These are phyloP conservation scores for Pipra filicauda DNA, from an alignment of 2,113 vertebrate genomes.

Conservation along the genomic window DNA sequence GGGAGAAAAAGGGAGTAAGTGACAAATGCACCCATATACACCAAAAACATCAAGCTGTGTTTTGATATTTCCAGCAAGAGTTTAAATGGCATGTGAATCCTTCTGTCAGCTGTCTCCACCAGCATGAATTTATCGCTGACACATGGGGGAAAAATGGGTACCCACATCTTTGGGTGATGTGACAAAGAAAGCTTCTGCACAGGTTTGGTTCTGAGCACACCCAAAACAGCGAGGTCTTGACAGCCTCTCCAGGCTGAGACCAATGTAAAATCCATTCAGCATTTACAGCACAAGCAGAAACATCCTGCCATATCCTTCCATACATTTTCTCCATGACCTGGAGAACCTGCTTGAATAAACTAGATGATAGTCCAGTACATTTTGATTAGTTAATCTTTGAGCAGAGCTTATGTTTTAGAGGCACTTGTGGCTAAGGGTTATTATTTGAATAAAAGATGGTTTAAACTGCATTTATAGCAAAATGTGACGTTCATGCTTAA, in stretches of 20 bases:
- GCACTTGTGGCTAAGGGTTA: background rate
- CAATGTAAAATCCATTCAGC: background rate
- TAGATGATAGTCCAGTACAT: background rate
- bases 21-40: background rate
- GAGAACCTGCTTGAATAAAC: background rate
- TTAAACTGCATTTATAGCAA: background rate
- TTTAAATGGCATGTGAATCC: background rate
- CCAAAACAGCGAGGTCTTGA: background rate
- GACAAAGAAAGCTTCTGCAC: background rate
- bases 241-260: background rate
- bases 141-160: rapidly evolving
- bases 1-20: background rate
- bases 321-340: background rate
- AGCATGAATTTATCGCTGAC: background rate
- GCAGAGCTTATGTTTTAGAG: background rate
- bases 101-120: background rate
- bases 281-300: background rate
- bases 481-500: background rate
- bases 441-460: background rate
- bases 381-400: background rate
- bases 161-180: rapidly evolving
- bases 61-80: background rate
- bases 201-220: background rate
- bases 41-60: background rate
- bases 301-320: background rate